These are phyloP conservation scores for Pollachius pollachius DNA, from an alignment of 2,113 vertebrate genomes.

Conservation along the genomic window DNA sequence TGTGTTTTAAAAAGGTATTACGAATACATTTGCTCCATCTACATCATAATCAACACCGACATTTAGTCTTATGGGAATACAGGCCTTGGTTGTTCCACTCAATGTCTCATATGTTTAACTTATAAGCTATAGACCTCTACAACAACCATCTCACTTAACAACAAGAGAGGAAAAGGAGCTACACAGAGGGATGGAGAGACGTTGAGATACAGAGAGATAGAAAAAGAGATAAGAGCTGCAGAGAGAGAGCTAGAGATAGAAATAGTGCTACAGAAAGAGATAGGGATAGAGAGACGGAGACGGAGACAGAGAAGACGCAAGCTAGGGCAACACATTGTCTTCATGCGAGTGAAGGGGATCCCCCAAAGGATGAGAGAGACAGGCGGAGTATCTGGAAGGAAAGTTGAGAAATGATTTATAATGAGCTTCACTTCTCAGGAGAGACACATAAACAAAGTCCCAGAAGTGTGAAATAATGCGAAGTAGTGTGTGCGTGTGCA, in stretches of 20 bases:
- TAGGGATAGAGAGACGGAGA: constrained; percentile 12
- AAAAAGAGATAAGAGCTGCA: constrained; percentile 15
- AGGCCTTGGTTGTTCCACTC: too few relatives aligned
- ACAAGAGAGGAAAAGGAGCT: too few relatives aligned
- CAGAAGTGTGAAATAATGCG: constrained; percentile 15
- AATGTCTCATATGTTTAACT: too few relatives aligned
- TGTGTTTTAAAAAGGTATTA: too few relatives aligned
- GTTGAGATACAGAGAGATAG: background rate
- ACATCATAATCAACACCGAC: too few relatives aligned
- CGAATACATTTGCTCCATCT: too few relatives aligned
- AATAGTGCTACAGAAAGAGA: background rate
- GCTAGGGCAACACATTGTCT: too few relatives aligned
- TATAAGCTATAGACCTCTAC: too few relatives aligned
- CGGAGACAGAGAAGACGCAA: background rate
- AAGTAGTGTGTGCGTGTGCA: background rate
- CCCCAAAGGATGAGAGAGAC: constrained; percentile 26
- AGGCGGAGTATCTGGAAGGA: constrained; percentile 7
- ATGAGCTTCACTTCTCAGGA: constrained; percentile 37
- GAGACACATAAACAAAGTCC: constrained; percentile 27
- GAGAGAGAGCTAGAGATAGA: too few relatives aligned
- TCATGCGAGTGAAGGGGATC: constrained; percentile 22
- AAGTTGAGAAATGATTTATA: constrained; percentile 41
- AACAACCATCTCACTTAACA: too few relatives aligned
- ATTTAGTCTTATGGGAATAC: too few relatives aligned
- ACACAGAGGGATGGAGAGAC: too few relatives aligned